phyloP scores from a whole-genome alignment of 2,797 vertebrate species.

The Melanotaenia parkinsoni region DNA sequence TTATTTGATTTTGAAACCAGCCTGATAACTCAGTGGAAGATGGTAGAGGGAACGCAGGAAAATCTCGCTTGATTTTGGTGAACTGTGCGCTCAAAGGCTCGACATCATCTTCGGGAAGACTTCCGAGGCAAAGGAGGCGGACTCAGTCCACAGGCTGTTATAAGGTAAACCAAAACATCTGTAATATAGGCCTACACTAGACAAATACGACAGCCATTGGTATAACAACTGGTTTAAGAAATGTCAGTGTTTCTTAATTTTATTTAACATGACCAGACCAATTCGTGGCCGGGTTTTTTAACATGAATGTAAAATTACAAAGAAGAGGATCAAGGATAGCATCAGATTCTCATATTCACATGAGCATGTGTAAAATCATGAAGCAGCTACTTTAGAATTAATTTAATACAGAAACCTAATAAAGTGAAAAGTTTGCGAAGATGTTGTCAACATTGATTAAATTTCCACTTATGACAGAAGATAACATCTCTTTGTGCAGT shows the following conservation, averaged over 20 bases:
- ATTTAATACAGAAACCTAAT: too few relatives aligned
- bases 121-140: conserved; percentile 32
- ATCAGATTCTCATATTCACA: too few relatives aligned
- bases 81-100: conserved; percentile 30
- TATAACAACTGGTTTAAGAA: too few relatives aligned
- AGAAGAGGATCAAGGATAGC: too few relatives aligned
- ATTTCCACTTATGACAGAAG: not conserved
- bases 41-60: conserved; percentile 40
- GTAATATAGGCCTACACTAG: not conserved
- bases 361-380: too few relatives aligned
- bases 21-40: conserved; percentile 32
- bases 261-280: too few relatives aligned
- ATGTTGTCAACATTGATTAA: not conserved
- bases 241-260: too few relatives aligned
- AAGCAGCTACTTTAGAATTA: too few relatives aligned
- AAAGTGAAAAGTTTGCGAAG: too few relatives aligned
- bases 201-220: not conserved
- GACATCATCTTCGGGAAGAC: conserved; percentile 37
- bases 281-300: too few relatives aligned
- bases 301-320: too few relatives aligned
- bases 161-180: conserved; percentile 41
- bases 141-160: conserved; percentile 24
- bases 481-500: not conserved
- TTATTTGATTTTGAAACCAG: conserved; percentile 2
- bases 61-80: conserved; percentile 37